These are phyloP conservation scores for Dicranocentrus wangi DNA, from an alignment of 2,888 invertebrate genomes.

Conservation along the genomic window DNA sequence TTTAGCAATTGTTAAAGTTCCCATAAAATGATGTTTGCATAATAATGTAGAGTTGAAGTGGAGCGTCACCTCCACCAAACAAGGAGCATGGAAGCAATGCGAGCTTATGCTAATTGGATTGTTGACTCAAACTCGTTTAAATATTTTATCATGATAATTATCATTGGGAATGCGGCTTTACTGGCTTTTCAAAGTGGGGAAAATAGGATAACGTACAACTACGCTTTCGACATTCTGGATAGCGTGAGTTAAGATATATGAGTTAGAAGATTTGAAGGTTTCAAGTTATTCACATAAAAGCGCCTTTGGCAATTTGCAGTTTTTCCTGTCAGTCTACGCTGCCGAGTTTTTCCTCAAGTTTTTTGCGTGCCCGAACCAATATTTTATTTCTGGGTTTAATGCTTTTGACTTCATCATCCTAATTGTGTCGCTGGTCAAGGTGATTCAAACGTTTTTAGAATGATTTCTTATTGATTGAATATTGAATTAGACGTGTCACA, in stretches of 20 bases:
- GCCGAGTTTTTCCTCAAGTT: slow-evolving; percentile 69
- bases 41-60: slow-evolving; percentile 40
- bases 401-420: slow-evolving; percentile 71
- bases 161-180: slow-evolving; percentile 67
- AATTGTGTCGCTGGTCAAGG: slow-evolving; percentile 63
- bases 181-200: slow-evolving; percentile 68
- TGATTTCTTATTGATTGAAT: neutral
- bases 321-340: slow-evolving; percentile 69
- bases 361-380: slow-evolving; percentile 69
- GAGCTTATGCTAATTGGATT: slow-evolving; percentile 66
- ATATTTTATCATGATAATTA: slow-evolving; percentile 68
- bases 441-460: neutral
- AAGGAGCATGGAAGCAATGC: slow-evolving; percentile 51
- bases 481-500: too few relatives aligned
- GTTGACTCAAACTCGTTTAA: slow-evolving; percentile 61
- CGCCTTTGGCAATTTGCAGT: too few relatives aligned
- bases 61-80: slow-evolving; percentile 48
- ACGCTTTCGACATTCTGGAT: slow-evolving; percentile 62
- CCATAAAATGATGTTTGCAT: too few relatives aligned
- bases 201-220: slow-evolving; percentile 11
- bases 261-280: neutral
- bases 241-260: slow-evolving; percentile 59
- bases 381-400: slow-evolving; percentile 70
- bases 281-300: too few relatives aligned
- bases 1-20: neutral